A percentile compares a stretch with the other conserved stretches of the same genome.
phyloP scores from a whole-genome alignment of 2,888 invertebrate genomes.

The Lagria hirta region DNA sequence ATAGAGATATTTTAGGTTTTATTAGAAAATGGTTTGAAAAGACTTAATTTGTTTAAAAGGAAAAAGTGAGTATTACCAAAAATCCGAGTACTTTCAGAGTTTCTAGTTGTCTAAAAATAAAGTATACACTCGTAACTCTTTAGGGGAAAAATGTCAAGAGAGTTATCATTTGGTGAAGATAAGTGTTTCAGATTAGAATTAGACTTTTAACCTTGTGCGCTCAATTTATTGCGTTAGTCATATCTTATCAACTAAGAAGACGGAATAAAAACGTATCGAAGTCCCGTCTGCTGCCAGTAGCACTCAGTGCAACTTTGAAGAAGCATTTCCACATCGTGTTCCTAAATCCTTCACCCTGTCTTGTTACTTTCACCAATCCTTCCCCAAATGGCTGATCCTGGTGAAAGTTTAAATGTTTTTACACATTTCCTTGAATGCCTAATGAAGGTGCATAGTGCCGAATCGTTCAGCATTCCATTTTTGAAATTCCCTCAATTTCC shows the following conservation, averaged over 20 bases:
- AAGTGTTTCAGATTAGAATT: constrained; percentile 2
- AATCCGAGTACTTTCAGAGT: no score
- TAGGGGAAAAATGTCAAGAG: no score
- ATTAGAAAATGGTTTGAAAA: no score
- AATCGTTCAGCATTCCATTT: constrained; percentile 28
- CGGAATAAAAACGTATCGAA: constrained; percentile 4
- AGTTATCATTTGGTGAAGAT: constrained; percentile 7
- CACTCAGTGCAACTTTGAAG: not conserved
- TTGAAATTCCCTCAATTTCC: constrained; percentile 43
- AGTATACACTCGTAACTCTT: no score
- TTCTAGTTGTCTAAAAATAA: no score
- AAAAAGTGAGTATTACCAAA: no score
- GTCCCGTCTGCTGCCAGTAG: not conserved
- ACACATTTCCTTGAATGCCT: constrained; percentile 16
- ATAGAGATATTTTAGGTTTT: no score
- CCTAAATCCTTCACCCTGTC: constrained; percentile 10
- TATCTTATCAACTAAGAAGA: constrained; percentile 6
- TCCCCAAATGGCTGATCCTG: constrained; percentile 47
- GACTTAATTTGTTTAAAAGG: no score
- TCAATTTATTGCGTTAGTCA: constrained; percentile 9
- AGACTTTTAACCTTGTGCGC: constrained; percentile 22
- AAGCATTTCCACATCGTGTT: constrained; percentile 1
- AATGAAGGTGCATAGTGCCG: constrained; percentile 20
- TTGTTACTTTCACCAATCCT: constrained; percentile 3
- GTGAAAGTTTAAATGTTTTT: constrained; percentile 36